Percentiles rank a stretch among this genome's conserved stretches.
phyloP scores from a whole-genome alignment of 2,797 vertebrate species.

The Dermochelys coriacea region DNA sequence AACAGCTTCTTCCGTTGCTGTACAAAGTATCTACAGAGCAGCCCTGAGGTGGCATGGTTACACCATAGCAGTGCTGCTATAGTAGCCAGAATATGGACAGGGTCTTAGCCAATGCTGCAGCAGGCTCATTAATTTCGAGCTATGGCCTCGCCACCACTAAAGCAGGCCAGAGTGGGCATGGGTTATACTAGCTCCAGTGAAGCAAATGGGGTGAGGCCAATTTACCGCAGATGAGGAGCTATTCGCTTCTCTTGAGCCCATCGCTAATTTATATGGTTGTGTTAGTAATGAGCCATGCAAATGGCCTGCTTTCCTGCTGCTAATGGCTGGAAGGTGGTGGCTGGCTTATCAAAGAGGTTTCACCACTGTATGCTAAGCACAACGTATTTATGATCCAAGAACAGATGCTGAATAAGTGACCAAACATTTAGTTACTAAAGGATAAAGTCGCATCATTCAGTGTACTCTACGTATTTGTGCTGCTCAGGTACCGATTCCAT shows the following conservation, averaged over 20 bases:
- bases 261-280: not conserved
- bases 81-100: not conserved
- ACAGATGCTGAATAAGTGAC: not conserved
- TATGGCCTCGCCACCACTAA: not conserved
- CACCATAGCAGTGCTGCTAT: no score
- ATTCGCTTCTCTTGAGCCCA: not conserved
- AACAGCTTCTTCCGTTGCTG: not conserved
- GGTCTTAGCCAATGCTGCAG: not conserved
- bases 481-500: rapidly evolving
- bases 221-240: not conserved
- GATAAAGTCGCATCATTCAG: not conserved
- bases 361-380: not conserved
- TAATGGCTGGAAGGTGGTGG: no score
- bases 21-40: not conserved
- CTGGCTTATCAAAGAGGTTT: not conserved
- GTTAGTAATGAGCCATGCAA: not conserved
- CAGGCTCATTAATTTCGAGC: not conserved
- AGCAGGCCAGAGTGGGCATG: not conserved
- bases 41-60: not conserved
- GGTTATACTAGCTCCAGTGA: not conserved
- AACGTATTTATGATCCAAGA: not conserved
- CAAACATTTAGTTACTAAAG: not conserved
- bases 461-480: no score
- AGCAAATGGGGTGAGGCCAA: not conserved
- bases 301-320: not conserved